Evolutionary conservation across 2,113 vertebrate species (phyloP), one percentile per base, ranked within the genome.

Genomic region (Plotosus lineatus): DNA sequence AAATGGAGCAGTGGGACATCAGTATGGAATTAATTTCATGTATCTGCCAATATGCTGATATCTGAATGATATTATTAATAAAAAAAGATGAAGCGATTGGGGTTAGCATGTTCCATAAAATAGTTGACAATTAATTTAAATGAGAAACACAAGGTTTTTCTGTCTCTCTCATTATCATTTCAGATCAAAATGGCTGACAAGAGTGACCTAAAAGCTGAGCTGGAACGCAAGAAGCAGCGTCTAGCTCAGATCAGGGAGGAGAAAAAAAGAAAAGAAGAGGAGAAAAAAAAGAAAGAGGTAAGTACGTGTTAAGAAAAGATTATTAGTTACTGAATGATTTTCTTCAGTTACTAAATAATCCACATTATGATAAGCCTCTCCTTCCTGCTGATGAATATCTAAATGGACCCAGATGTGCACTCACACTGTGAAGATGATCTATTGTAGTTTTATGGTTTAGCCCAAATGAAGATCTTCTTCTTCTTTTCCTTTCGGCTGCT

Each of bases 201-300:
- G 93, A 98, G 96, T 65, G 98, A 99, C 89, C 92, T 99, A 84
- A 99, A 99, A 94, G 98, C 97, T 1, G 98, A 99, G 90, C 94
- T 99, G 31, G 98, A 99, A 91, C 95, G 98, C 89, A 99, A 99
- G 90, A 99, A 99, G 84, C 97, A 98, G 89, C 95, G 98, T 79
- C 93, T 99, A 78, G 98, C 97, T 86, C 97, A 99, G 89, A 99
- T 98, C 89, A 94, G 98, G 89, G 97, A 99, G 92, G 98, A 99
- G 86, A 99, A 98, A 89, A 99, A 98, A 87, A 92, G 96, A n/a
- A 98, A 98, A 89, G 97, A 99, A 86, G 98, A 99, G 84, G 98
- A 99, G 89, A 94, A 95, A 86, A 98, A 99, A 90, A 98, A 96
- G 90, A 98, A 97, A 93, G 97, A 99, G 94, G 96, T 97, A 90